phyloP scores from a whole-genome alignment of 2,888 invertebrate genomes.

The Lepidocyrtoides sp. region DNA sequence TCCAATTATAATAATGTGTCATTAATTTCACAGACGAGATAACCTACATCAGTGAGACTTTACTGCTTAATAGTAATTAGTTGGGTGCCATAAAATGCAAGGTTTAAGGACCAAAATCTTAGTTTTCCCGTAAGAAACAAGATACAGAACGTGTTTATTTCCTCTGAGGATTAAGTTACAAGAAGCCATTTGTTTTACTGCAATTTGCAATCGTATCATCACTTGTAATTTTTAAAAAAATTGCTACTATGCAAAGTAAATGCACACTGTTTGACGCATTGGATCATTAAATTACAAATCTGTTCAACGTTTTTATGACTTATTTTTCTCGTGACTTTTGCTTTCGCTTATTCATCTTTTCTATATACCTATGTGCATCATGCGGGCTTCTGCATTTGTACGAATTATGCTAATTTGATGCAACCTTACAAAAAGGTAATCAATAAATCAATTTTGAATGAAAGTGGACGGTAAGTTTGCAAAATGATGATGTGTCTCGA shows the following conservation, averaged over 20 bases:
- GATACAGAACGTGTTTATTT: neutral
- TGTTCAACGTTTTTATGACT: no score
- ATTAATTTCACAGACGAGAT: neutral
- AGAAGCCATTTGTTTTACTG: no score
- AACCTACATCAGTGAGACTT: conserved; percentile 4
- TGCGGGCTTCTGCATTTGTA: no score
- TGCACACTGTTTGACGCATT: no score
- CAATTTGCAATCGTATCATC: no score
- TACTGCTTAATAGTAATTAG: neutral
- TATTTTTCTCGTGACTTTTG: no score
- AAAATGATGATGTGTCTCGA: neutral
- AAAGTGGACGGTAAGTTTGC: neutral
- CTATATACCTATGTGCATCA: no score
- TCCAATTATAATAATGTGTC: conserved; percentile 15
- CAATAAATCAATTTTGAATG: neutral
- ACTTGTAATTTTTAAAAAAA: no score
- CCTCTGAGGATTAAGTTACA: neutral
- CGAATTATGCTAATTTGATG: no score
- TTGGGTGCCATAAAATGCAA: neutral
- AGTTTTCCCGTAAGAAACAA: neutral
- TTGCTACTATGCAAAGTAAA: no score
- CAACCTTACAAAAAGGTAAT: neutral
- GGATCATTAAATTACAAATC: no score
- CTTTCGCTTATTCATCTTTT: no score
- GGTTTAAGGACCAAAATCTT: neutral